These are phyloP conservation scores for Embidobia sp. DNA, from an alignment of 2,888 invertebrate genomes.

Conservation along the genomic window DNA sequence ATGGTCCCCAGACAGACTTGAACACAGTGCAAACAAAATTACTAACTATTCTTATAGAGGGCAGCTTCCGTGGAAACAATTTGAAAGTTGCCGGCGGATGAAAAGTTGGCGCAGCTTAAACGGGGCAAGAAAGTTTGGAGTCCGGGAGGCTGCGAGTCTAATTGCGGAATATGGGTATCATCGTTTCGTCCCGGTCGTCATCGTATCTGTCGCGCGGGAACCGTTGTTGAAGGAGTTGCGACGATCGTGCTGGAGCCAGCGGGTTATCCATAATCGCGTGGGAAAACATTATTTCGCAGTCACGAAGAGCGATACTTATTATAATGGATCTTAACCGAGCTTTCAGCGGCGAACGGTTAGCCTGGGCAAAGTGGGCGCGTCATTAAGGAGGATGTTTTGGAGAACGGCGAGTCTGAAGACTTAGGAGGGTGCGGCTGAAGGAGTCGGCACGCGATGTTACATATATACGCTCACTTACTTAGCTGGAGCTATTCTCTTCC, in stretches of 20 bases:
- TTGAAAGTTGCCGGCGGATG: slow-evolving; percentile 38
- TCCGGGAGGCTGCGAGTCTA: slow-evolving; percentile 36
- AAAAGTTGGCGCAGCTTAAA: slow-evolving; percentile 39
- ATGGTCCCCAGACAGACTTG: neutral
- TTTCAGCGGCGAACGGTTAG: slow-evolving; percentile 44
- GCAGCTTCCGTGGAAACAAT: slow-evolving; percentile 35
- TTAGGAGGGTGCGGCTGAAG: slow-evolving; percentile 47
- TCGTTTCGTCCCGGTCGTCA: too few species aligned
- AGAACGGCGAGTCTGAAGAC: slow-evolving; percentile 49
- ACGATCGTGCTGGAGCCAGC: slow-evolving; percentile 46
- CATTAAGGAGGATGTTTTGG: slow-evolving; percentile 58
- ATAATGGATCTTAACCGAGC: slow-evolving; percentile 51
- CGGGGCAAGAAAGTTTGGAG: slow-evolving; percentile 40
- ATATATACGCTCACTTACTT: slow-evolving; percentile 47
- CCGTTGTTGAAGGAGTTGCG: slow-evolving; percentile 40
- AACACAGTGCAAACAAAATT: slow-evolving; percentile 46
- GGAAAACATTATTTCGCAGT: slow-evolving; percentile 50
- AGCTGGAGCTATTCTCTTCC: slow-evolving; percentile 26
- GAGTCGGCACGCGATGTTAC: slow-evolving; percentile 53
- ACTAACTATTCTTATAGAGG: slow-evolving; percentile 36
- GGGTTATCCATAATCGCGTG: slow-evolving; percentile 53
- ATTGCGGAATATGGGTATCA: slow-evolving; percentile 46
- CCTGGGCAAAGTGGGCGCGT: slow-evolving; percentile 54
- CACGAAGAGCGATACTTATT: slow-evolving; percentile 48
- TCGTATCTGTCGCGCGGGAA: slow-evolving; percentile 28